These are phyloP conservation scores for Drosophila kanapiae DNA, from an alignment of 1,140 invertebrate genomes.

Conservation along the genomic window DNA sequence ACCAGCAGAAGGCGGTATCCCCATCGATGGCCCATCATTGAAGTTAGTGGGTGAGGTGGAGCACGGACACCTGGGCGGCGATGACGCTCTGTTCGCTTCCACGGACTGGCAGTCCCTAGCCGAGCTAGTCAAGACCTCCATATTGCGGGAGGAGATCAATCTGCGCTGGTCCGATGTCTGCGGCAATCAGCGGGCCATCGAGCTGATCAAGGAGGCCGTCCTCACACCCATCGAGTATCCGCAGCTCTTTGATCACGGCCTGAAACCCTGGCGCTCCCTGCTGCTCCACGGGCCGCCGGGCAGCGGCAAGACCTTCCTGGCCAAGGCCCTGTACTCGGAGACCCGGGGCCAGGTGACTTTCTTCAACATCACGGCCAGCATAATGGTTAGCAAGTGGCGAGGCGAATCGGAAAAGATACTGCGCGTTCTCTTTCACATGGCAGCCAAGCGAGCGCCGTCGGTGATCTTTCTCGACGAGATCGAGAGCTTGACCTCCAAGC, in stretches of 20 bases:
- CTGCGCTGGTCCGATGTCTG: constrained; percentile 89
- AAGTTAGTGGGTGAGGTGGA: constrained; percentile 66
- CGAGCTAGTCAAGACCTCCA: constrained; percentile 72
- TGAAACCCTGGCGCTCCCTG: constrained; percentile 94
- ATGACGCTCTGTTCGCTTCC: constrained; percentile 60
- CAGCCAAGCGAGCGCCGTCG: constrained; percentile 95
- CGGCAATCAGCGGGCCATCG: constrained; percentile 93
- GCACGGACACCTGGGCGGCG: constrained; percentile 53
- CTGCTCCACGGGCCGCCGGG: constrained; percentile 95
- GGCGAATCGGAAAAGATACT: constrained; percentile 96
- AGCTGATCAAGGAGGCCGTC: constrained; percentile 94
- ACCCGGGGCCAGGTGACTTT: constrained; percentile 91
- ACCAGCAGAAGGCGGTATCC: neutral
- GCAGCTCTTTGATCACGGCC: constrained; percentile 91
- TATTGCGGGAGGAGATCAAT: constrained; percentile 61
- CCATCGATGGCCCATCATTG: neutral
- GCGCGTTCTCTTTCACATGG: constrained; percentile 94
- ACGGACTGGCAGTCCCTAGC: constrained; percentile 74
- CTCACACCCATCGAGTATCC: constrained; percentile 95
- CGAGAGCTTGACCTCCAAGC: constrained; percentile 93
- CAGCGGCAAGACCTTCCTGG: constrained; percentile 94
- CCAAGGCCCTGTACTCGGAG: constrained; percentile 94
- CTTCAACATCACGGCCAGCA: constrained; percentile 96
- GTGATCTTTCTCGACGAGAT: constrained; percentile 99
- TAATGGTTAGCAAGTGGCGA: constrained; percentile 96